Evolutionary conservation across 2,797 vertebrate species (phyloP).

Genomic region (Rhinogobio ventralis): DNA sequence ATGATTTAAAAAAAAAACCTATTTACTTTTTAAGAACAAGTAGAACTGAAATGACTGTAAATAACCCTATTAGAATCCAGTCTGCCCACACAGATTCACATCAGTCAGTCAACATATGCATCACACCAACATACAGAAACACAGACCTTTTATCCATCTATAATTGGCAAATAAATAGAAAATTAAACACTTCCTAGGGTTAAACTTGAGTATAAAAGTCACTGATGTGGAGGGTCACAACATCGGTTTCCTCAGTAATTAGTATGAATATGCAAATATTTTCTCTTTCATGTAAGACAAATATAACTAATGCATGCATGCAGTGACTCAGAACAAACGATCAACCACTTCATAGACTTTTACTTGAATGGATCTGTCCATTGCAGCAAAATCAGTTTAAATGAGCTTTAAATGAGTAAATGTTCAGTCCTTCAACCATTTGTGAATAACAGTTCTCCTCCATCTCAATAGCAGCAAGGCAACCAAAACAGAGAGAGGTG

Average conservation of each 20-base stretch:
- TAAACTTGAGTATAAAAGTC: not conserved
- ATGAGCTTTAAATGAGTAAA: constrained; percentile 55
- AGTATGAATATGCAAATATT: constrained; percentile 18
- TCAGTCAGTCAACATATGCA: constrained; percentile 72
- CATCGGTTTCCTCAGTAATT: not conserved
- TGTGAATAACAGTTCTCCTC: constrained; percentile 55
- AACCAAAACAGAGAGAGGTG: constrained; percentile 24
- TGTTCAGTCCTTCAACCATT: constrained; percentile 62
- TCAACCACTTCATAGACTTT: not conserved
- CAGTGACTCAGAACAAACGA: not conserved
- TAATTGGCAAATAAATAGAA: not conserved
- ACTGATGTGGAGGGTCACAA: not conserved
- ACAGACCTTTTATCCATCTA: constrained; percentile 16
- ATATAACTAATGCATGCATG: not conserved
- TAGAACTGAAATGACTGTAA: constrained; percentile 50
- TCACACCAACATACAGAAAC: constrained; percentile 62
- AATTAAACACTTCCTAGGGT: not conserved
- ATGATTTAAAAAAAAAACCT: not conserved
- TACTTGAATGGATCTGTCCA: not conserved
- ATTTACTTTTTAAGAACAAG: not conserved
- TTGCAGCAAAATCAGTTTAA: constrained; percentile 23
- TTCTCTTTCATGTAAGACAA: not conserved
- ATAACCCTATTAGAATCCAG: constrained; percentile 69
- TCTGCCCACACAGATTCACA: constrained; percentile 68
- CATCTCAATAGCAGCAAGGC: constrained; percentile 4